Conservation (phyloP, 2,797 vertebrate genomes). For the Phoeniculus purpureus region DNA sequence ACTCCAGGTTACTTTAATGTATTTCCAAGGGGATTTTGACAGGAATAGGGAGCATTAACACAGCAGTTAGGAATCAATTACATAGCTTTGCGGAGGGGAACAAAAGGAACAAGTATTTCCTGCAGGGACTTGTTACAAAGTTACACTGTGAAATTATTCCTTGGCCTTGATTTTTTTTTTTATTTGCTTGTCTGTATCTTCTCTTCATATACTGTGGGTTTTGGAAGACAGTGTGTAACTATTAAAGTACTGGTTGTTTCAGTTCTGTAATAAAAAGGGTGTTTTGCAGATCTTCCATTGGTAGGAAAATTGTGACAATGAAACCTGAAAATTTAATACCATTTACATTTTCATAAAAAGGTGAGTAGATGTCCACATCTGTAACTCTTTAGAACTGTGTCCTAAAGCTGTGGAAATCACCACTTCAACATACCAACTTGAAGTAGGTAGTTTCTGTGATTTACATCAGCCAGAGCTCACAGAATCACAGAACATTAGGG, state of each 20-base stretch:
- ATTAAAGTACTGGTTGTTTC: neutral
- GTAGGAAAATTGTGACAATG: neutral
- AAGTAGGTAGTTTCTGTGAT: neutral
- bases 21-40: slow-evolving; percentile 45
- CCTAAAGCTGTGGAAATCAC: neutral
- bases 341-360: neutral
- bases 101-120: slow-evolving; percentile 44
- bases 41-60: slow-evolving; percentile 21
- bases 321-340: neutral
- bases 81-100: slow-evolving; percentile 37
- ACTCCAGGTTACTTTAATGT: slow-evolving; percentile 14
- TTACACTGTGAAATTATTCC: slow-evolving; percentile 49
- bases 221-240: neutral
- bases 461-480: neutral
- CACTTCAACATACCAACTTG: too few species aligned
- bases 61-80: slow-evolving; percentile 58
- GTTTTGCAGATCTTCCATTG: neutral
- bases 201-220: neutral
- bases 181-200: neutral
- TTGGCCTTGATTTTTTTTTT: neutral
- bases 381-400: neutral
- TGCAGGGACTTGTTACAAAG: slow-evolving; percentile 31
- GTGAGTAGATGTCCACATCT: neutral
- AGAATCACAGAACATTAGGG: too few species aligned
- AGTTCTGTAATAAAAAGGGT: neutral